phyloP scores from a whole-genome alignment of 35 echinoderm and acorn worm species.

The Anneissia japonica region DNA sequence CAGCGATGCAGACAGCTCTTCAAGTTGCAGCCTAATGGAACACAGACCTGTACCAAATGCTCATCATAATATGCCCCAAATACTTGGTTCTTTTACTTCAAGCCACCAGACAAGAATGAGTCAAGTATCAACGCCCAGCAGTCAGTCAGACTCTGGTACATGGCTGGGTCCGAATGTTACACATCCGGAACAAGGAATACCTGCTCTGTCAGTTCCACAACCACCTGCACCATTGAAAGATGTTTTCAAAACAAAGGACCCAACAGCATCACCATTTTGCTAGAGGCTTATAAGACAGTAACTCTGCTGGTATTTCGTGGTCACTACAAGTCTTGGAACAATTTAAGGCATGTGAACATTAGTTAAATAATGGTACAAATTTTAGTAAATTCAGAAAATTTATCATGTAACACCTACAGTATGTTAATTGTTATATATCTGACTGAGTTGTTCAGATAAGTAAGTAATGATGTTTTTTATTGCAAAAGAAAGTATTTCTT shows the following conservation, averaged over 20 bases:
- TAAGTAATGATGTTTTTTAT: no score
- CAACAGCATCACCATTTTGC: conserved; percentile 23
- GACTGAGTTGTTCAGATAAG: no score
- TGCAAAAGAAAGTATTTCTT: no score
- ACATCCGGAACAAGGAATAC: neutral
- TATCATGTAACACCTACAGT: no score
- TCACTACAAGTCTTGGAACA: no score
- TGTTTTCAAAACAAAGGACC: conserved; percentile 17
- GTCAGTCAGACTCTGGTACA: neutral
- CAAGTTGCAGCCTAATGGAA: neutral
- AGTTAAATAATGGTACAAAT: no score
- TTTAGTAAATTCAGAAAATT: no score
- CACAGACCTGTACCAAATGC: neutral
- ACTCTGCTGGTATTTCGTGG: no score
- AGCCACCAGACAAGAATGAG: neutral
- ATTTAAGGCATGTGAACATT: no score
- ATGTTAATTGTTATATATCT: no score
- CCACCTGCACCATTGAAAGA: neutral
- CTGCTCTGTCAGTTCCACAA: neutral
- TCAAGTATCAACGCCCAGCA: neutral
- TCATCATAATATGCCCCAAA: neutral
- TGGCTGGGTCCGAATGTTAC: neutral
- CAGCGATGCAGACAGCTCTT: neutral
- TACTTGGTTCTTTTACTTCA: neutral
- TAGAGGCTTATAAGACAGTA: no score